Percentiles rank a stretch among this genome's conserved stretches.
Evolutionary conservation across 2,797 vertebrate species (phyloP).

Genomic region (Hoplostethus atlanticus): DNA sequence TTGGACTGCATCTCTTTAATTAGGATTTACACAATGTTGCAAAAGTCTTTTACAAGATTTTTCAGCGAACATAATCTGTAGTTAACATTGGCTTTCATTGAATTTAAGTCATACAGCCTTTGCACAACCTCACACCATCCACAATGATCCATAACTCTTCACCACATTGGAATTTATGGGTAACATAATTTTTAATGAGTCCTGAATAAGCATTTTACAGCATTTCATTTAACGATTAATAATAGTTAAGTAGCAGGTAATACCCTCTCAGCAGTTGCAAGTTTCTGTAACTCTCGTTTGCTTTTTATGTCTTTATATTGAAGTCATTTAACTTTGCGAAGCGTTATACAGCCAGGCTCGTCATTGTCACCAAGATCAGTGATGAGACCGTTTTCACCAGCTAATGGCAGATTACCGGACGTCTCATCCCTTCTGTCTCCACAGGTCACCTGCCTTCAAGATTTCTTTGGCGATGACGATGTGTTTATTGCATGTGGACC

Average conservation of each 20-base stretch:
- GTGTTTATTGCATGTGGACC: conserved; percentile 98
- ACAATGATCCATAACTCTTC: neutral
- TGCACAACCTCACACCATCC: conserved; percentile 6
- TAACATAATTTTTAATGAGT: conserved; percentile 19
- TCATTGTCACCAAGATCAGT: neutral
- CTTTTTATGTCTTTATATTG: neutral
- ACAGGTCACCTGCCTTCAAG: conserved; percentile 97
- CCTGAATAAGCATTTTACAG: conserved; percentile 28
- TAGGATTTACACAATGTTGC: neutral
- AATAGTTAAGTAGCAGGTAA: conserved; percentile 8
- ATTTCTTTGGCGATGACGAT: conserved; percentile 98
- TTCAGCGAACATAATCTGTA: neutral
- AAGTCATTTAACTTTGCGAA: neutral
- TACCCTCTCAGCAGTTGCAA: neutral
- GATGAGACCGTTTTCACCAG: neutral
- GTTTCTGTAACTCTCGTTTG: neutral
- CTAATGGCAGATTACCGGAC: neutral
- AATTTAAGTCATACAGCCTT: conserved; percentile 7
- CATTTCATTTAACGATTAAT: conserved; percentile 6
- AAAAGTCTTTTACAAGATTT: neutral
- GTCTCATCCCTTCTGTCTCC: conserved; percentile 28
- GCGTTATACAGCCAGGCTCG: neutral
- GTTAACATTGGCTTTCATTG: conserved; percentile 12
- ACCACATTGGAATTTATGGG: conserved; percentile 4
- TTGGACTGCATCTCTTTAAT: neutral